A percentile compares a stretch with the other conserved stretches of the same genome.
Evolutionary conservation across 2,797 vertebrate species (phyloP).

Genomic region (Enteromius fasciolatus): DNA sequence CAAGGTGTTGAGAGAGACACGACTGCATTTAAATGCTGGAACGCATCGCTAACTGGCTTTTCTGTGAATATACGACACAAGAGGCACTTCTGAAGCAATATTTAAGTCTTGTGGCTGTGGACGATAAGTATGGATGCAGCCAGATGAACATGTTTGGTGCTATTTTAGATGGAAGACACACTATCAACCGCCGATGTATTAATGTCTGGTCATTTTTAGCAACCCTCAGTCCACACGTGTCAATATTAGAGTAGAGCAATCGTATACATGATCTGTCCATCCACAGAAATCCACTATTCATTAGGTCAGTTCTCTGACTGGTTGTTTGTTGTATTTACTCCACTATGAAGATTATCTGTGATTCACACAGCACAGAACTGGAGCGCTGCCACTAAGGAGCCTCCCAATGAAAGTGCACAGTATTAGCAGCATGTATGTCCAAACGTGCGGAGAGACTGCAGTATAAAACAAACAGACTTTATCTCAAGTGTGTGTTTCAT

Average conservation of each 20-base stretch:
- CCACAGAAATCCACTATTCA: not conserved
- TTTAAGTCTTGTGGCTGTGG: not conserved
- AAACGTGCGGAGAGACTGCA: not conserved
- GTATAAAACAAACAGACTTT: not conserved
- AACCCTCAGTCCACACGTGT: not conserved
- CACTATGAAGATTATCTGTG: constrained; percentile 58
- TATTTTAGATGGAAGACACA: not conserved
- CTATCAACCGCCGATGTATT: not conserved
- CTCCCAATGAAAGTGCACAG: not conserved
- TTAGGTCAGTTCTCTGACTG: constrained; percentile 60
- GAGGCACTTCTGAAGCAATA: too few relatives aligned
- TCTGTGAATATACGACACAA: not conserved
- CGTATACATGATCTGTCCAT: not conserved
- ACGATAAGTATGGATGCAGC: not conserved
- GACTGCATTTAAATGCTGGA: not conserved
- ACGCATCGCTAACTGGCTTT: not conserved
- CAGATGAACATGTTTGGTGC: not conserved
- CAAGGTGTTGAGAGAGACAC: not conserved
- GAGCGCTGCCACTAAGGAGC: constrained; percentile 26
- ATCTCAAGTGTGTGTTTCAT: not conserved
- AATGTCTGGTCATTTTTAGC: not conserved
- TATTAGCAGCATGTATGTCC: not conserved
- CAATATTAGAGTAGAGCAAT: not conserved
- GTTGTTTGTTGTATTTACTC: constrained; percentile 44
- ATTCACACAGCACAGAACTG: constrained; percentile 55